These are phyloP conservation scores for Neoscelio sp. DNA, from an alignment of 2,888 invertebrate genomes.

Conservation along the genomic window DNA sequence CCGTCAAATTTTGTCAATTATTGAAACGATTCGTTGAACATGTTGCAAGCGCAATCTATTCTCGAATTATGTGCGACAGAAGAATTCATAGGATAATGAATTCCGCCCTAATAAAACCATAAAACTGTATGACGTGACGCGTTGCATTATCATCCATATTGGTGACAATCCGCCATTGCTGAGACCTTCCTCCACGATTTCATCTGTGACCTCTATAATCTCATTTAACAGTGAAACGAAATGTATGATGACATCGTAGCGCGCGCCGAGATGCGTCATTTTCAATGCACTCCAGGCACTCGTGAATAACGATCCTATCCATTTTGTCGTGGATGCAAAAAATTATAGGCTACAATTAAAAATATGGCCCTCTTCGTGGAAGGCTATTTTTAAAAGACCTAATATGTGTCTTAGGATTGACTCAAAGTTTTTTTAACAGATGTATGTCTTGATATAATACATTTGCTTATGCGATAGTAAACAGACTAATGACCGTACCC, in stretches of 20 bases:
- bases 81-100: constrained; percentile 66
- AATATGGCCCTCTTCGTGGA: too few species aligned
- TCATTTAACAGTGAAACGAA: constrained; percentile 68
- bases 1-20: constrained; percentile 52
- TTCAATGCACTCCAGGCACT: constrained; percentile 50
- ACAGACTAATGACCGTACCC: too few species aligned
- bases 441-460: too few species aligned
- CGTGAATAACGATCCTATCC: constrained; percentile 43
- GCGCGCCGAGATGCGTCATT: constrained; percentile 64
- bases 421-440: too few species aligned
- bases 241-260: constrained; percentile 66
- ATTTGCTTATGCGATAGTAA: too few species aligned
- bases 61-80: constrained; percentile 54
- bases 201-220: constrained; percentile 69
- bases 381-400: too few species aligned
- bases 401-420: too few species aligned
- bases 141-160: constrained; percentile 66
- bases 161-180: constrained; percentile 68
- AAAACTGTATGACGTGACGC: constrained; percentile 67
- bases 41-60: constrained; percentile 52
- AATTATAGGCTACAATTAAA: neutral
- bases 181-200: constrained; percentile 66
- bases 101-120: constrained; percentile 69
- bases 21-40: constrained; percentile 42
- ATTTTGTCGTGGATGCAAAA: constrained; percentile 45